These are phyloP conservation scores for Acipenser ruthenus DNA, from an alignment of 2,797 vertebrate species.

Conservation along the genomic window DNA sequence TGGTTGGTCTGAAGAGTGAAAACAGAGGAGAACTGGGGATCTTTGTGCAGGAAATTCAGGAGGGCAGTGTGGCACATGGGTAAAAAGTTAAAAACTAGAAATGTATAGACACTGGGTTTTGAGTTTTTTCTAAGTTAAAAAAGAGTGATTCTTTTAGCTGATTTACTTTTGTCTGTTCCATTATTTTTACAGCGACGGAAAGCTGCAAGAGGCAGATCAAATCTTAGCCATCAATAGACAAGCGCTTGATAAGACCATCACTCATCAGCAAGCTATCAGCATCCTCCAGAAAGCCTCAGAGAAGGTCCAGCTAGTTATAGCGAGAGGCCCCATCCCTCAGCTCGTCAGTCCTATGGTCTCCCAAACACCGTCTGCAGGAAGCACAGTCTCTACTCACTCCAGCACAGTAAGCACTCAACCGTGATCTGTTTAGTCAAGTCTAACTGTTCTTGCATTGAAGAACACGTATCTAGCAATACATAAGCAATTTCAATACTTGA, in stretches of 20 bases:
- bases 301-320: conserved; percentile 75
- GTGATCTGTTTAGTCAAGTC: not conserved
- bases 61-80: conserved; percentile 86
- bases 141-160: not conserved
- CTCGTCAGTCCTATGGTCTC: conserved; percentile 77
- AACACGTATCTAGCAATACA: no score
- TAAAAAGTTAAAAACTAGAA: conserved; percentile 36
- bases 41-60: conserved; percentile 94
- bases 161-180: not conserved
- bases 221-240: conserved; percentile 90
- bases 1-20: conserved; percentile 89
- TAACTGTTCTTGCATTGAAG: no score
- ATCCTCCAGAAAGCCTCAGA: conserved; percentile 87
- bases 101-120: not conserved
- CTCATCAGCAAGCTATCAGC: conserved; percentile 87
- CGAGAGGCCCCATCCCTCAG: conserved; percentile 76
- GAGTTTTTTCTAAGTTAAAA: not conserved
- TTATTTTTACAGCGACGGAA: conserved; percentile 70
- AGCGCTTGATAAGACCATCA: conserved; percentile 82
- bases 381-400: conserved; percentile 85
- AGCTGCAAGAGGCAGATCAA: conserved; percentile 89
- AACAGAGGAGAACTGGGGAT: conserved; percentile 91
- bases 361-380: conserved; percentile 86
- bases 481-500: no score
- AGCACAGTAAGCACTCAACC: conserved; percentile 62